Evolutionary conservation across 1,140 invertebrate genomes (phyloP).

Genomic region (Hypsibius dujardini): DNA sequence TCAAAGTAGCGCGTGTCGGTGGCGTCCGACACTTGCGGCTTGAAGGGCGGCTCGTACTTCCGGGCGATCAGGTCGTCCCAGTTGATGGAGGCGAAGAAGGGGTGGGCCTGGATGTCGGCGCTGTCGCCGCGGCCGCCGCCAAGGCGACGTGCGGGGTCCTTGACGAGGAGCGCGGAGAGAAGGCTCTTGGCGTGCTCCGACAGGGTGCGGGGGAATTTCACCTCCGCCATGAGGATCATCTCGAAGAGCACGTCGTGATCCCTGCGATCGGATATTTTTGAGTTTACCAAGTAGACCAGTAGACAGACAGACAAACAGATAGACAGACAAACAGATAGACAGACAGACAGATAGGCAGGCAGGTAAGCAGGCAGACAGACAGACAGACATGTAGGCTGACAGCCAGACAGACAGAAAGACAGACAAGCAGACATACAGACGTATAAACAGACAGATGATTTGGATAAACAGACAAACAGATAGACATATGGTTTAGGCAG

Average conservation of each 20-base stretch:
- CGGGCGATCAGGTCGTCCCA: slow-evolving; percentile 73
- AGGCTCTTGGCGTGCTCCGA: slow-evolving; percentile 68
- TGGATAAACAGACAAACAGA: too few species aligned
- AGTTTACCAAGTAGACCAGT: too few species aligned
- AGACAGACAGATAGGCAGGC: too few species aligned
- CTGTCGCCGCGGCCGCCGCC: slow-evolving; percentile 85
- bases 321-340: too few species aligned
- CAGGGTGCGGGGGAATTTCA: slow-evolving; percentile 70
- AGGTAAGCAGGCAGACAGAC: too few species aligned
- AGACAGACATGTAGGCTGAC: too few species aligned
- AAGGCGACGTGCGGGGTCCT: slow-evolving; percentile 56
- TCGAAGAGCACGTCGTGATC: slow-evolving; percentile 92
- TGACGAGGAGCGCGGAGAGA: slow-evolving; percentile 64
- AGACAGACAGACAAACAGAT: too few species aligned
- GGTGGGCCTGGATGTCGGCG: slow-evolving; percentile 70
- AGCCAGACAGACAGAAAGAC: too few species aligned
- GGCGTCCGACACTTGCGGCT: slow-evolving; percentile 82
- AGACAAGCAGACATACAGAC: too few species aligned
- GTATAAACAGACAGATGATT: too few species aligned
- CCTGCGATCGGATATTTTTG: too few species aligned
- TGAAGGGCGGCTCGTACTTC: slow-evolving; percentile 58
- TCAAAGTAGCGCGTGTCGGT: slow-evolving; percentile 96
- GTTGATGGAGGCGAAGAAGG: slow-evolving; percentile 74
- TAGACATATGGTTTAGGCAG: too few species aligned
- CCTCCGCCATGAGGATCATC: slow-evolving; percentile 67